phyloP scores from a whole-genome alignment of 2,888 invertebrate species.

The Agrotis puta region DNA sequence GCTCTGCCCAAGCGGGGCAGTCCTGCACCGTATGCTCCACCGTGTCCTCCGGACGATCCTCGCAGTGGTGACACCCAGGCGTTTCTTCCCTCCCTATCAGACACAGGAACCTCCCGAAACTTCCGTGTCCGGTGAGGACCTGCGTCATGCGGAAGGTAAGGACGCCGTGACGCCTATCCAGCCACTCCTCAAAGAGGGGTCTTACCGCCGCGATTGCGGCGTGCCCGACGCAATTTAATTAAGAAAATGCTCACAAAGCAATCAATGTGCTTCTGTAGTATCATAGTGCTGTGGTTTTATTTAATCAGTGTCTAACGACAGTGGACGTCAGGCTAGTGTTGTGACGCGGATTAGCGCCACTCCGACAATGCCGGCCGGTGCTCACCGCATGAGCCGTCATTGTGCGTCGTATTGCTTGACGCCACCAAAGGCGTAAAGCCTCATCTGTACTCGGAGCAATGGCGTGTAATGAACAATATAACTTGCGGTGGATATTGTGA shows the following conservation, averaged over 20 bases:
- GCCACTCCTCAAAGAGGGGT: no score
- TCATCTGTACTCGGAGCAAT: neutral
- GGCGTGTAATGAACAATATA: slow-evolving; percentile 1
- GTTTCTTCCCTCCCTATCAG: no score
- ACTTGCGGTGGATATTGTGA: neutral
- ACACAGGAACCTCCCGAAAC: no score
- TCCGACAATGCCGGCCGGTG: slow-evolving; percentile 7
- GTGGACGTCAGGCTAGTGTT: slow-evolving; percentile 25
- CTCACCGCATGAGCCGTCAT: slow-evolving; percentile 13
- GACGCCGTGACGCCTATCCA: no score
- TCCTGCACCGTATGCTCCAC: no score
- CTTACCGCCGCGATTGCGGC: no score
- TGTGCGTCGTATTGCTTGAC: slow-evolving; percentile 15
- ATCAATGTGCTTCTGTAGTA: neutral
- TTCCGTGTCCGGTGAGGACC: no score
- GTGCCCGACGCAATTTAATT: slow-evolving; percentile 13
- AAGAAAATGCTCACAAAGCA: neutral
- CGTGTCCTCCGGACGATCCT: no score
- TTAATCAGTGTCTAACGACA: slow-evolving; percentile 41
- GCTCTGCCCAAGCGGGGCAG: no score
- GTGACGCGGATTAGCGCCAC: slow-evolving; percentile 29
- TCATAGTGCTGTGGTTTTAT: slow-evolving; percentile 7
- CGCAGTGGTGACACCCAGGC: no score
- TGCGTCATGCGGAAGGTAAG: no score
- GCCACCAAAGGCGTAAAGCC: slow-evolving; percentile 11